Conservation (phyloP, 2,888 invertebrate species). For the Scaptomyza reducta region DNA sequence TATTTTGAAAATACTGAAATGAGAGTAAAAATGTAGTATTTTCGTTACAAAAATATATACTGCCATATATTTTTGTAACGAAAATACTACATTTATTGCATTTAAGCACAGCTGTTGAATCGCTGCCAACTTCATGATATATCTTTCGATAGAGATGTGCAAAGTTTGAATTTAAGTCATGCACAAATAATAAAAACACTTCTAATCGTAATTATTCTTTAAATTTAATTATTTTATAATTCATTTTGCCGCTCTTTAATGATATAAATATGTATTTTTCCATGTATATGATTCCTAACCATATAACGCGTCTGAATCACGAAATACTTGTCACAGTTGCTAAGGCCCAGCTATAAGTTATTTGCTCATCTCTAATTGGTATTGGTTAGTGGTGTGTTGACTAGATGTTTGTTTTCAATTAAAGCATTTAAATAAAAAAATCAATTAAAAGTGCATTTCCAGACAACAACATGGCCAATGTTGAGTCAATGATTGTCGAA, state of each 20-base stretch:
- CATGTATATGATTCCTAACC: not conserved
- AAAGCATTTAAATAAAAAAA: conserved; percentile 1
- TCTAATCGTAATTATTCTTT: not conserved
- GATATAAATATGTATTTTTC: not conserved
- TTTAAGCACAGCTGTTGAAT: conserved; percentile 11
- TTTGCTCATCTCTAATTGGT: conserved; percentile 47
- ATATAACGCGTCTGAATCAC: not conserved
- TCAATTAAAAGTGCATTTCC: conserved; percentile 3
- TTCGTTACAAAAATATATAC: not conserved
- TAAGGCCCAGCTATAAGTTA: not conserved
- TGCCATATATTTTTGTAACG: no score
- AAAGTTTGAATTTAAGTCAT: not conserved
- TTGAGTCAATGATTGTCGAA: conserved; percentile 93
- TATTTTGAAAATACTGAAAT: conserved; percentile 14
- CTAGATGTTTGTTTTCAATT: conserved; percentile 24
- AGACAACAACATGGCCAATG: conserved; percentile 84
- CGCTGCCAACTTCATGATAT: conserved; percentile 27
- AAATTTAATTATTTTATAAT: not conserved
- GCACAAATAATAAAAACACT: not conserved
- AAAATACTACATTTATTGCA: no score
- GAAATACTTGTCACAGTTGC: conserved; percentile 6
- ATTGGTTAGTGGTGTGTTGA: conserved; percentile 33
- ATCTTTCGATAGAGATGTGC: conserved; percentile 1
- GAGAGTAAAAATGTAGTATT: not conserved
- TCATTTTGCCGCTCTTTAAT: not conserved